These are phyloP conservation scores for Brachyhypopomus gauderio DNA, from an alignment of 2,113 vertebrate species.

Conservation along the genomic window DNA sequence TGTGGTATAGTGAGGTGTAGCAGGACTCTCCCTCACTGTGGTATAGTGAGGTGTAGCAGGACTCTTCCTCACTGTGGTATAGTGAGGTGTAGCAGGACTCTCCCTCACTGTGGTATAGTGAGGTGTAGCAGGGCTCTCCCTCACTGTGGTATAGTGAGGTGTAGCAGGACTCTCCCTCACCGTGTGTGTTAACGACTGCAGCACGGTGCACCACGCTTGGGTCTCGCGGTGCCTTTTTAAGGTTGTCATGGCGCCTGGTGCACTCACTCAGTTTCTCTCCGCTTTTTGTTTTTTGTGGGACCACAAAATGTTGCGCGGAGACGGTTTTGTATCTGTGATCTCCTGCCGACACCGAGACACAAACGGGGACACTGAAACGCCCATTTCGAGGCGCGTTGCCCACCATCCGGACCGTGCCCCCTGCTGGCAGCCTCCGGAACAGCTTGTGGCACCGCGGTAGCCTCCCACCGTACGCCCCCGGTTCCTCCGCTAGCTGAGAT, in stretches of 20 bases:
- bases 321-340: constrained; percentile 20
- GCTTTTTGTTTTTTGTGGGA: neutral
- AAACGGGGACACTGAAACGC: no score
- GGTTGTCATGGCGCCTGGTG: constrained; percentile 20
- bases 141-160: constrained; percentile 10
- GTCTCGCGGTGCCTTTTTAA: constrained; percentile 37
- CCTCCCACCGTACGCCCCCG: constrained; percentile 4
- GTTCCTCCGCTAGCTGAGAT: neutral
- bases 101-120: constrained; percentile 15
- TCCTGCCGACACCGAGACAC: constrained; percentile 17
- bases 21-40: constrained; percentile 22
- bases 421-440: no score
- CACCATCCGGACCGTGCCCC: no score
- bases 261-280: neutral
- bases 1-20: constrained; percentile 5
- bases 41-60: constrained; percentile 18
- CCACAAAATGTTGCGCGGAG: constrained; percentile 19
- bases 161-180: constrained; percentile 14
- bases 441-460: constrained; percentile 16
- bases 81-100: constrained; percentile 15
- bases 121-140: constrained; percentile 16
- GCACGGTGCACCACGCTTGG: constrained; percentile 19
- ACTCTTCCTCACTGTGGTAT: constrained; percentile 11
- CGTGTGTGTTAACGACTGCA: constrained; percentile 25
- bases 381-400: no score